Evolutionary conservation across 2,888 invertebrate genomes (phyloP).

Genomic region (Agonopterix alstromeriana): DNA sequence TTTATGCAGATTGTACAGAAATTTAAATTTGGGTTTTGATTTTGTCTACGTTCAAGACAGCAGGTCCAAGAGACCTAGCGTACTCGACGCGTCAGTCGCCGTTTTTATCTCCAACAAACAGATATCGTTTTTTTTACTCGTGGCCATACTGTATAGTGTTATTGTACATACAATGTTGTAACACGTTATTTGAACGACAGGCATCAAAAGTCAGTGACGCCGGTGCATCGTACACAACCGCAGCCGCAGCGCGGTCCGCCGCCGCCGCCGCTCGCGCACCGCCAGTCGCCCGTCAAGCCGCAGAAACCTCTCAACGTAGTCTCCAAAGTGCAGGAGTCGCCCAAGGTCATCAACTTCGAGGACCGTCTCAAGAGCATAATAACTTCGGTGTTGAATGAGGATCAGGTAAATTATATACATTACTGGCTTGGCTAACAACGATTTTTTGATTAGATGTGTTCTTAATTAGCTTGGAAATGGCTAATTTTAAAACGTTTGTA

Average conservation of each 20-base stretch:
- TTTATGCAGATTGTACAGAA: too few relatives aligned
- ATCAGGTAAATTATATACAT: constrained; percentile 62
- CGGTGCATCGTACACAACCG: constrained; percentile 37
- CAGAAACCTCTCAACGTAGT: constrained; percentile 67
- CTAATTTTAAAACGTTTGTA: neutral
- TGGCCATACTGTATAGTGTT: too few relatives aligned
- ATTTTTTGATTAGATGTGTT: too few relatives aligned
- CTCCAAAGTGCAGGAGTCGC: constrained; percentile 83
- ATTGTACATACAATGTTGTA: too few relatives aligned
- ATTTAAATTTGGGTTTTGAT: too few relatives aligned
- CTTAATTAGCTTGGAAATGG: too few relatives aligned
- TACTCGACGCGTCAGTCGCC: too few relatives aligned
- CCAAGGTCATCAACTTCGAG: constrained; percentile 91
- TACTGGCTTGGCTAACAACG: too few relatives aligned
- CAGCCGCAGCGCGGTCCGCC: constrained; percentile 28
- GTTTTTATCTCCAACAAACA: too few relatives aligned
- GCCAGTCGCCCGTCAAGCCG: constrained; percentile 47
- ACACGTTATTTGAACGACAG: neutral
- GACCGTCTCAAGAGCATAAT: constrained; percentile 92
- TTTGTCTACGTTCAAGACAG: too few relatives aligned
- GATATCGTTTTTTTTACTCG: too few relatives aligned
- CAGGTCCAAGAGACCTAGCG: too few relatives aligned
- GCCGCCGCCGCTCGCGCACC: constrained; percentile 25
- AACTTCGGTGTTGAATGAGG: constrained; percentile 90
- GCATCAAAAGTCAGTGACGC: constrained; percentile 21